Evolutionary conservation across 2,888 invertebrate genomes (phyloP).

Genomic region (Dolichomitus sp.): DNA sequence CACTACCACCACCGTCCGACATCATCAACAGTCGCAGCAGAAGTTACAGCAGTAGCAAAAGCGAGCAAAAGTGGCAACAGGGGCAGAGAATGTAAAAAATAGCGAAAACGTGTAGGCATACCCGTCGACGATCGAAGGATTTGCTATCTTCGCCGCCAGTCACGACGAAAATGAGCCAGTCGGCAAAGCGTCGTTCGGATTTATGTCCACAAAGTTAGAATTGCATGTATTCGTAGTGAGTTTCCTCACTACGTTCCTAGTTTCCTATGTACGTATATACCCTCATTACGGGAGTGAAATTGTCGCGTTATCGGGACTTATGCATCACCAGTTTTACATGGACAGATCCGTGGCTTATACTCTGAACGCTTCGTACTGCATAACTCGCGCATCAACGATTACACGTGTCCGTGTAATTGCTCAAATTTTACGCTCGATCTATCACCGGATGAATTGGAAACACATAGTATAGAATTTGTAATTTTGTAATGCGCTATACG

Average conservation of each 20-base stretch:
- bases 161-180: neutral
- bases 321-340: neutral
- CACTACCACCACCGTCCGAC: conserved; percentile 26
- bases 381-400: neutral
- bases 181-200: neutral
- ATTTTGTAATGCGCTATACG: neutral
- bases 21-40: conserved; percentile 1
- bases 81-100: neutral
- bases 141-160: neutral
- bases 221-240: neutral
- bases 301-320: neutral
- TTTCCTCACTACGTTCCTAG: too few relatives aligned
- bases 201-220: neutral
- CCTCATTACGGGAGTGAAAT: neutral
- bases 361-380: neutral
- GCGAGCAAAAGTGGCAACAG: conserved; percentile 2
- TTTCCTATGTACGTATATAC: neutral
- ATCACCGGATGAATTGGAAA: neutral
- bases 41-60: conserved; percentile 6
- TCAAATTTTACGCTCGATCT: neutral
- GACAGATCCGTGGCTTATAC: neutral
- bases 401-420: neutral
- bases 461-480: too few relatives aligned
- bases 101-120: neutral
- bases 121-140: neutral